Percentiles rank a stretch among this genome's conserved stretches.
Evolutionary conservation across 2,888 invertebrate species (phyloP).

Genomic region (Eucriotettix oculatus): DNA sequence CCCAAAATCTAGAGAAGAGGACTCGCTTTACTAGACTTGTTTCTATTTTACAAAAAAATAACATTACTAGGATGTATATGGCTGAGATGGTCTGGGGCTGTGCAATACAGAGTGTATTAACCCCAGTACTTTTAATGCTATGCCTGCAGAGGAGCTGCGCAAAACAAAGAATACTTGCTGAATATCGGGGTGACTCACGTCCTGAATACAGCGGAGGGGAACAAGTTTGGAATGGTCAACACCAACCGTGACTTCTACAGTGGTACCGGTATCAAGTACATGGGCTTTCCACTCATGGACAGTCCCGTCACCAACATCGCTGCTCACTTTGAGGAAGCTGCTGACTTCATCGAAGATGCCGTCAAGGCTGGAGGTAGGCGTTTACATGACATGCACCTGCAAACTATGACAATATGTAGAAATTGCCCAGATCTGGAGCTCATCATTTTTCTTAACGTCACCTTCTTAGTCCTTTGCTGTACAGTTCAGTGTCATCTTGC

Average conservation of each 20-base stretch:
- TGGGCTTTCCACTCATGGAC: slow-evolving; percentile 68
- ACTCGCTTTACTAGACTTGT: too few species aligned
- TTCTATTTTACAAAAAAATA: too few species aligned
- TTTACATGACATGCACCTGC: not conserved
- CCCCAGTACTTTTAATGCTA: too few species aligned
- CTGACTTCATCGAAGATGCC: slow-evolving; percentile 68
- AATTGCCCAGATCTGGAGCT: too few species aligned
- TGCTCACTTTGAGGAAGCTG: slow-evolving; percentile 60
- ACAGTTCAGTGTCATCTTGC: too few species aligned
- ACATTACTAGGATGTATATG: too few species aligned
- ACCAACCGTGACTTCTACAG: slow-evolving; percentile 60
- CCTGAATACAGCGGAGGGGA: slow-evolving; percentile 74
- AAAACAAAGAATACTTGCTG: slow-evolving; percentile 53
- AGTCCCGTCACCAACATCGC: slow-evolving; percentile 61
- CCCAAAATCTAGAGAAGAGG: too few species aligned
- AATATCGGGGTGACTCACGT: slow-evolving; percentile 70
- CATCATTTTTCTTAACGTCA: too few species aligned
- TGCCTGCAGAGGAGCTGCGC: slow-evolving; percentile 51
- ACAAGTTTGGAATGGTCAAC: slow-evolving; percentile 64
- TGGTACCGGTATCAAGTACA: slow-evolving; percentile 50
- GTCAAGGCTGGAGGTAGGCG: slow-evolving; percentile 49
- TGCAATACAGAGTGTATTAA: too few species aligned
- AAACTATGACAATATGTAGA: not conserved
- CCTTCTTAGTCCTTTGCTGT: too few species aligned
- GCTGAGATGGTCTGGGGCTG: too few species aligned